Base-by-base conservation (phyloP, 2,797 vertebrate genomes). In the Mormyrus proboscirostris region DNA sequence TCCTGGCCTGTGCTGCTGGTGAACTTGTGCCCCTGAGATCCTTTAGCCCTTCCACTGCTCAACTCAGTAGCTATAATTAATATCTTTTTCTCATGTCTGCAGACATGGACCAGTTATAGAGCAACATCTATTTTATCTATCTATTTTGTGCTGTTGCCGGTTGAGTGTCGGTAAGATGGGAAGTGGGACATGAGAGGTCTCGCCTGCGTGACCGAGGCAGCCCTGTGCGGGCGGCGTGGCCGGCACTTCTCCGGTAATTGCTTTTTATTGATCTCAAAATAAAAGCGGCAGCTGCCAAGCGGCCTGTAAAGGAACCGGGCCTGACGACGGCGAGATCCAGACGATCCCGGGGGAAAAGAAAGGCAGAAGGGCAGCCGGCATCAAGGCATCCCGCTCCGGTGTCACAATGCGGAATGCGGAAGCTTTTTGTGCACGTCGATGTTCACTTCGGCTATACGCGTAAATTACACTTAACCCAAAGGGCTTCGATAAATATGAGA, bases 261-360 rank as follows among this genome's bases (percentile, higher is more conserved):
- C 22, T 84, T 84, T 84, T 79, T 84, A 22, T 51, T 84, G 82
- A 84, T 84, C 22, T 84, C 44, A 50, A 84, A 84, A 50, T 51
- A 84, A 51, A 84, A 14, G 82, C n/a, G 19, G 47, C 44, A 84
- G 82, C 82, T n/a, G 82, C n/a, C 19, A 12, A 49, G 47, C 82
- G 12, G 82, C 82, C 47, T 84, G n/a, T 25, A 84, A 29, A 0
- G 47, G 82, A 51, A 10, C 44, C n/a, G 41, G 47, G 19, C 82
- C 82, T n/a, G 47, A 49, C 8, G 82, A 51, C 47, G 47, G 82
- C 2, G 41, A 8, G 73, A 1, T 51, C 19, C 47, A 51, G 82
- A 84, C 10, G 47, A 84, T 49, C 19, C 41, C 19, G 3, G n/a
- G 19, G n/a, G 41, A 84, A 84, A 51, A 5, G 82, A 50, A 5